Evolutionary conservation across 2,888 invertebrate species (phyloP), one percentile per base, ranked within the genome.

Genomic region (Stramonita haemastoma): DNA sequence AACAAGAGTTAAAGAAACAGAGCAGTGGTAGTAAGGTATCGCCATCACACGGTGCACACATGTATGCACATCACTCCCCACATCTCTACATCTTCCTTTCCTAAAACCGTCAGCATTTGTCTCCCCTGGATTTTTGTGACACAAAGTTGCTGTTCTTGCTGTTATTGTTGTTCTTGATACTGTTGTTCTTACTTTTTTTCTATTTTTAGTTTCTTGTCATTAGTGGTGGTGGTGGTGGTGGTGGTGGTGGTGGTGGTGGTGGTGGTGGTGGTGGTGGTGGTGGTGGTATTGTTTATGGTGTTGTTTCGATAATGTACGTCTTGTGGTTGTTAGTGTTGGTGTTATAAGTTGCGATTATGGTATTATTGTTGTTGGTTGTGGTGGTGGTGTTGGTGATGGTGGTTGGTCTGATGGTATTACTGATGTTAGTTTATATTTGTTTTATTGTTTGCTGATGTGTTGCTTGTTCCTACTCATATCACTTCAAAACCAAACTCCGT

Each of bases 261-360:
- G 66, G 26, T 2, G 5, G n/a, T 36, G 81, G 1, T 81, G 81
- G n/a, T 85, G 56, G 34, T 85, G 56, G 34, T 85, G 85, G 34
- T 85, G 85, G 34, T 85, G 85, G 36, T 85, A 36, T 32, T 85
- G 46, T 5, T 85, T 29, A 56, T 85, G 85, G 4, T 85, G 85
- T 32, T 85, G 11, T 32, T 85, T 19, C 32, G 79, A 22, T 22
- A 32, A 79, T 11, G 13, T 19, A 34, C 32, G 4, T 56, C 34
- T 32, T 85, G 85, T 32, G 8, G 85, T 5, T 85, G 85, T 32
- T 85, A 36, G 34, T 84, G 84, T 22, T 84, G 84, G 34, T 84
- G 84, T 22, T 84, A 34, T 15, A 22, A 34, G 34, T 84, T 19
- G 34, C 34, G 84, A 84, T 84, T 19, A 84, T 84, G 84, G 34